These are phyloP conservation scores for Stictonetta naevosa DNA, from an alignment of 2,113 vertebrate species.

Conservation along the genomic window DNA sequence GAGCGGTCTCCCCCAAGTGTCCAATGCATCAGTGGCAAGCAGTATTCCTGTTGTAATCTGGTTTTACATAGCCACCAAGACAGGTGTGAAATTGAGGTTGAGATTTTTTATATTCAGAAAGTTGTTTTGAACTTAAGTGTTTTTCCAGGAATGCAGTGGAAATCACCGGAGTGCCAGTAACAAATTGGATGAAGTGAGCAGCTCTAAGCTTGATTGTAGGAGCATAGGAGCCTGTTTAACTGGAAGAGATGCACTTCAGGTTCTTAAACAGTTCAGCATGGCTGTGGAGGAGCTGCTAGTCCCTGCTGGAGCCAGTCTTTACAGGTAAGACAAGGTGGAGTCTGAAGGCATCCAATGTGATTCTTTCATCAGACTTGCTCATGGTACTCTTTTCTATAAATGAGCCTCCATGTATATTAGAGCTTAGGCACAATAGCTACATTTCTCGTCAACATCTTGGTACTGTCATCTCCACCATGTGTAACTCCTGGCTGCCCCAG, in stretches of 20 bases:
- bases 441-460: background rate
- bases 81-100: background rate
- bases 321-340: no score
- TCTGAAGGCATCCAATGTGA: background rate
- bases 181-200: background rate
- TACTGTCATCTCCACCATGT: background rate
- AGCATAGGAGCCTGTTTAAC: background rate
- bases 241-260: background rate
- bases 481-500: background rate
- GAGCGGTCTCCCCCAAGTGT: background rate
- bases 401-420: background rate
- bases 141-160: background rate
- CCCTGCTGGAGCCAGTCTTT: no score
- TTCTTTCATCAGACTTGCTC: background rate
- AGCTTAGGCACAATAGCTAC: background rate
- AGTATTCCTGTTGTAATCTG: fast-evolving
- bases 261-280: background rate
- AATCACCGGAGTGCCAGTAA: background rate
- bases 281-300: background rate
- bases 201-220: background rate
- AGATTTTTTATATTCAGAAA: background rate
- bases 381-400: background rate
- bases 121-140: background rate
- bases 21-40: fast-evolving
- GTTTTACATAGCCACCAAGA: background rate